These are phyloP conservation scores for Ectemnius lituratus DNA, from an alignment of 2,888 invertebrate species.

Conservation along the genomic window DNA sequence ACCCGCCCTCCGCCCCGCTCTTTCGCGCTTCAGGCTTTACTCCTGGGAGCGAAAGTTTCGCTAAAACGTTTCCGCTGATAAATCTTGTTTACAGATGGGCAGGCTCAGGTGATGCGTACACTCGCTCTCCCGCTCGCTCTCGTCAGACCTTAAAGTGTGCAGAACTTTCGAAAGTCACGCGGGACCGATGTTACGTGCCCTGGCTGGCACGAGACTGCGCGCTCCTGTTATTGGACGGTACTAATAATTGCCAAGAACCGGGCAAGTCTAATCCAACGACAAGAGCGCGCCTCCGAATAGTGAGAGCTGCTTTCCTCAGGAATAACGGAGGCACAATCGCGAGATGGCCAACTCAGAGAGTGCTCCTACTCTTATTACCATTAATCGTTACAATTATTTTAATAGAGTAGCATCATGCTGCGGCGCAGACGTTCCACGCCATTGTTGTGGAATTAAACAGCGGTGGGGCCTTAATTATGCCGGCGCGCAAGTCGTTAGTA, in stretches of 20 bases:
- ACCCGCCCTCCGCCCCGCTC: constrained; percentile 27
- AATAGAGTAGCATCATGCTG: not conserved
- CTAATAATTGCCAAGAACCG: constrained; percentile 55
- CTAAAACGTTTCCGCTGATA: constrained; percentile 73
- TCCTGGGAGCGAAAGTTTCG: constrained; percentile 72
- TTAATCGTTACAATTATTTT: not conserved
- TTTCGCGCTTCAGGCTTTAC: constrained; percentile 53
- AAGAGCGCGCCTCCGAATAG: not conserved
- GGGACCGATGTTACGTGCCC: constrained; percentile 52
- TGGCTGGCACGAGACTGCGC: not conserved
- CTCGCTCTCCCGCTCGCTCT: constrained; percentile 40
- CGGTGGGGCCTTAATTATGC: not conserved
- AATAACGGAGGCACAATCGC: not conserved
- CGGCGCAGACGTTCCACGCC: too few species aligned
- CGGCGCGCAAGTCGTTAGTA: not conserved
- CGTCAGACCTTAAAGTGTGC: constrained; percentile 66
- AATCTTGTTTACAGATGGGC: constrained; percentile 75
- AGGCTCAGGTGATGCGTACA: constrained; percentile 70
- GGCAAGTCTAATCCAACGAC: too few species aligned
- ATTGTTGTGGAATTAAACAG: constrained; percentile 1
- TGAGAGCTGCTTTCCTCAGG: not conserved
- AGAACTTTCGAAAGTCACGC: constrained; percentile 61
- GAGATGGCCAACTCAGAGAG: too few species aligned
- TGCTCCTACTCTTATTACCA: too few species aligned
- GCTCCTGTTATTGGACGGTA: constrained; percentile 8